Evolutionary conservation across 1,140 invertebrate genomes (phyloP).

Genomic region (Drosophila nasuta): DNA sequence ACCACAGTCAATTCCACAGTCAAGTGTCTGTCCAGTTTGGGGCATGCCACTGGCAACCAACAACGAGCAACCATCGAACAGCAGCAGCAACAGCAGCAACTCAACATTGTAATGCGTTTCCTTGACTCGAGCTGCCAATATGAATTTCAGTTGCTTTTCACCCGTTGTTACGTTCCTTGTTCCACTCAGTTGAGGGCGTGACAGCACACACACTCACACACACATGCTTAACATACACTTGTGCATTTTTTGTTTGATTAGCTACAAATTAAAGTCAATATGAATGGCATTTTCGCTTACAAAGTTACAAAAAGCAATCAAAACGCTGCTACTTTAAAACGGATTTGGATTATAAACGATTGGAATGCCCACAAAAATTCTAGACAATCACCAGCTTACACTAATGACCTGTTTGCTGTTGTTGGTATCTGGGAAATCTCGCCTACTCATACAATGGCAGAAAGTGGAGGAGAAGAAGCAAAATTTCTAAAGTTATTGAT

Average conservation of each 20-base stretch:
- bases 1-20: constrained; percentile 16
- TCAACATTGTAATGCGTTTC: constrained; percentile 79
- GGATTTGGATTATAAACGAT: constrained; percentile 24
- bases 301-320: constrained; percentile 38
- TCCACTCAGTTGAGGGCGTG: constrained; percentile 14
- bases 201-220: constrained; percentile 11
- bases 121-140: constrained; percentile 31
- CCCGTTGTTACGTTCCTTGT: constrained; percentile 45
- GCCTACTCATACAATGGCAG: not conserved
- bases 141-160: constrained; percentile 44
- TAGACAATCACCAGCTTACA: constrained; percentile 23
- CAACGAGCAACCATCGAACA: not conserved
- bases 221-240: constrained; percentile 2
- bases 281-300: constrained; percentile 16
- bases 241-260: constrained; percentile 41
- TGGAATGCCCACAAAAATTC: constrained; percentile 10
- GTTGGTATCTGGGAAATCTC: not conserved
- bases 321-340: constrained; percentile 20
- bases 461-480: too few relatives aligned
- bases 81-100: constrained; percentile 42
- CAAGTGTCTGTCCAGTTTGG: constrained; percentile 36
- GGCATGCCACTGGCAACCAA: constrained; percentile 23
- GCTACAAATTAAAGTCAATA: constrained; percentile 22
- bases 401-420: constrained; percentile 3
- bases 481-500: too few relatives aligned